phyloP scores from a whole-genome alignment of 2,113 vertebrate genomes.

The Engystomops pustulosus region DNA sequence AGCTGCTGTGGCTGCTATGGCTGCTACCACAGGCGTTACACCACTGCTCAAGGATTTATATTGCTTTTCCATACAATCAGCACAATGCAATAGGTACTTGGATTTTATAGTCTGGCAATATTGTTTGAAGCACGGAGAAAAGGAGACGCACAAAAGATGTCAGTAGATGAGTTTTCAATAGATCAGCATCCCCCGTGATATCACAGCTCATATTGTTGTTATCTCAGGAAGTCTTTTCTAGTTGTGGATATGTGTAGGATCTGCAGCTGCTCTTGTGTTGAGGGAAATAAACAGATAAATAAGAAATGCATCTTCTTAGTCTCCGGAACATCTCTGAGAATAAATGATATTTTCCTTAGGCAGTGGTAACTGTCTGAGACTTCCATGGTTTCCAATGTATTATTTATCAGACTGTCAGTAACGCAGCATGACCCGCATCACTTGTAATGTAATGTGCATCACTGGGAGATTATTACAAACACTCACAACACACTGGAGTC shows the following conservation, averaged over 20 bases:
- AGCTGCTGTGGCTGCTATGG: too few relatives aligned
- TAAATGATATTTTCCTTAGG: constrained; percentile 38
- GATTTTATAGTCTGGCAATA: not conserved
- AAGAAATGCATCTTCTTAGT: constrained; percentile 11
- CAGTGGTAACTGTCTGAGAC: constrained; percentile 8
- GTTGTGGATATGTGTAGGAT: not conserved
- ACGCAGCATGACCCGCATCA: constrained; percentile 25
- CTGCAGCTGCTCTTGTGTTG: constrained; percentile 17
- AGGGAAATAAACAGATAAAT: constrained; percentile 36
- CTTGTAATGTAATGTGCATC: constrained; percentile 12
- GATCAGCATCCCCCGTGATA: not conserved
- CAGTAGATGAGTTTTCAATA: not conserved
- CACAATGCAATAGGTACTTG: not conserved
- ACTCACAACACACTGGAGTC: not conserved
- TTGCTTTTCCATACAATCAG: not conserved
- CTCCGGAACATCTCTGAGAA: constrained; percentile 22
- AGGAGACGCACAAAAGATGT: not conserved
- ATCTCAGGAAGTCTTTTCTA: not conserved
- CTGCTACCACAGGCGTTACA: too few relatives aligned
- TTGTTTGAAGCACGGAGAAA: not conserved
- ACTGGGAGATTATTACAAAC: constrained; percentile 20
- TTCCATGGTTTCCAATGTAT: constrained; percentile 2
- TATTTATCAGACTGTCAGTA: constrained; percentile 45
- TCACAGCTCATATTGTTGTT: not conserved
- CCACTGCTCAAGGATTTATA: not conserved